A percentile compares a stretch with the other conserved stretches of the same genome.
Evolutionary conservation across 2,888 invertebrate genomes (phyloP).

Genomic region (Hydropsyche betteni): DNA sequence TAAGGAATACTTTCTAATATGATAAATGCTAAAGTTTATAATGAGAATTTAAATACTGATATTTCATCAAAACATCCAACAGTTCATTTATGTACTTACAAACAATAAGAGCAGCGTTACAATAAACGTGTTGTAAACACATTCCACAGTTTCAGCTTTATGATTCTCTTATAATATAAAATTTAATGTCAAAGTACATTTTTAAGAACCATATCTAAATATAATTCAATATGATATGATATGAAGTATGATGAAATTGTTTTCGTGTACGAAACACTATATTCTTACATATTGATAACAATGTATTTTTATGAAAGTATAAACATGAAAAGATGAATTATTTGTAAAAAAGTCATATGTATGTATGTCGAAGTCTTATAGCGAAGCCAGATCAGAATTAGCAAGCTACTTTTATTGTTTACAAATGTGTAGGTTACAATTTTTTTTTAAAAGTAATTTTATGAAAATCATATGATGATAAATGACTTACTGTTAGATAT

Average conservation of each 20-base stretch:
- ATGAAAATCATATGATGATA: conserved; percentile 18
- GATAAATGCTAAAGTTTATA: conserved; percentile 51
- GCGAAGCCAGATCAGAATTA: conserved; percentile 43
- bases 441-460: background rate
- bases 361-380: conserved; percentile 34
- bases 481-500: conserved; percentile 26
- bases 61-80: conserved; percentile 52
- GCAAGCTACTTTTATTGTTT: conserved; percentile 35
- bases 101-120: conserved; percentile 34
- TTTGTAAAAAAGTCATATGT: conserved; percentile 40
- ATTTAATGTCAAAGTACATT: conserved; percentile 32
- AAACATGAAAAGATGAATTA: conserved; percentile 46
- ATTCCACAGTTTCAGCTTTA: too few species aligned
- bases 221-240: conserved; percentile 42
- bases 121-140: conserved; percentile 10
- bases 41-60: conserved; percentile 52
- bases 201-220: conserved; percentile 26
- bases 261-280: conserved; percentile 32
- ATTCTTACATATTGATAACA: conserved; percentile 37
- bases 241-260: conserved; percentile 42
- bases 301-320: conserved; percentile 47
- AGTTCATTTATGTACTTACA: conserved; percentile 46
- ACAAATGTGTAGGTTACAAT: background rate
- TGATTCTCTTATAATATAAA: conserved; percentile 6
- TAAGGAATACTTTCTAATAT: conserved; percentile 52